Evolutionary conservation across 2,797 vertebrate species (phyloP), one percentile per base, ranked within the genome.

Genomic region (Hyperoplus lanceolatus): DNA sequence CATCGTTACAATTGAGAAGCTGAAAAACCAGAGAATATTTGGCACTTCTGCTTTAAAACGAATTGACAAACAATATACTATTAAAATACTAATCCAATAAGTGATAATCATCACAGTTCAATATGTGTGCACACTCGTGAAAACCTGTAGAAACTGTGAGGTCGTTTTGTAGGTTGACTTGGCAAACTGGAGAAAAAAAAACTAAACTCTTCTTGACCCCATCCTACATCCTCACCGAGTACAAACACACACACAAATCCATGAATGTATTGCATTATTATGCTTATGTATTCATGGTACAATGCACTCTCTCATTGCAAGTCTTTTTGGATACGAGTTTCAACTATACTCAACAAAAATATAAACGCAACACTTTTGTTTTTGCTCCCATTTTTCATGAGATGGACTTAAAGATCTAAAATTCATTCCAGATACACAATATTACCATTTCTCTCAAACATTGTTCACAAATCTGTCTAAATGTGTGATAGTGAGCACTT

Each of bases 221-320:
- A 46, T 71, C 36, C 36, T 58, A 38, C 15, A 70, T 60, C 46
- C 45, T 45, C 9, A 57, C 65, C 62, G 18, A 59, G 36, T 63
- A 16, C 38, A 70, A 79, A 73, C 14, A 66, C 13, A 66, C 13
- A 59, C 48, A 80, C 12, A 77, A 1, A 64, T 41, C 29, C n/a
- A 39, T 57, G 4, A 55, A 76, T 53, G 16, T 42, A 64, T 4
- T 64, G 46, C 14, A 49, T 54, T 46, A 55, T 29, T 29, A 29
- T 29, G 29, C 29, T 29, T 29, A 29, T 29, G 29, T 29, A 29
- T 29, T 29, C 29, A 29, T 29, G 29, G 29, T 29, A 29, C 29
- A 29, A 29, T 29, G 29, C 29, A 29, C 29, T 29, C 29, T 29
- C 29, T 29, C 29, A 29, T 29, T 29, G 29, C 29, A 29, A 29